These are phyloP conservation scores for Isotomurus palustris DNA, from an alignment of 2,888 invertebrate species.

Conservation along the genomic window DNA sequence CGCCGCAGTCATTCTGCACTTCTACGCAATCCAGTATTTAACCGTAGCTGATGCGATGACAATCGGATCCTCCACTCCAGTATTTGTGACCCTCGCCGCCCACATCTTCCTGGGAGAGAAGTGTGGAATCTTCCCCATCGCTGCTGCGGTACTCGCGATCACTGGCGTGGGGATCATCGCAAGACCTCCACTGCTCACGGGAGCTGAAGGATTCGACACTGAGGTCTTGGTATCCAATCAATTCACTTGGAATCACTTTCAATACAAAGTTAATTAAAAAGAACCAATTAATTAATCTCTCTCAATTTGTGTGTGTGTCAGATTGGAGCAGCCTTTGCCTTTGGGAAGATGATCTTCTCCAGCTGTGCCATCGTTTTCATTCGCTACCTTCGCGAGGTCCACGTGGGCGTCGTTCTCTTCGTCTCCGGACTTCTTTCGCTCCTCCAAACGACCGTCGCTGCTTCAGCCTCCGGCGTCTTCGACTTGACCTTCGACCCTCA, in stretches of 20 bases:
- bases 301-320: slow-evolving; percentile 10
- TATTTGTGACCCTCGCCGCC: slow-evolving; percentile 31
- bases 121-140: slow-evolving; percentile 34
- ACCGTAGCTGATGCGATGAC: slow-evolving; percentile 30
- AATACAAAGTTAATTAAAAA: not conserved
- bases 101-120: slow-evolving; percentile 36
- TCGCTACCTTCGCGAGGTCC: slow-evolving; percentile 35
- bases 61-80: slow-evolving; percentile 10
- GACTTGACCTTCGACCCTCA: slow-evolving; percentile 17
- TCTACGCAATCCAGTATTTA: slow-evolving; percentile 32
- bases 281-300: too few relatives aligned
- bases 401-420: slow-evolving; percentile 31
- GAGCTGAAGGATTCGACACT: slow-evolving; percentile 26
- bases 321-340: slow-evolving; percentile 34
- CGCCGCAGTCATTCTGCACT: slow-evolving; percentile 25
- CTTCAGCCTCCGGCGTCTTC: slow-evolving; percentile 21
- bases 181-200: slow-evolving; percentile 38
- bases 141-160: slow-evolving; percentile 23
- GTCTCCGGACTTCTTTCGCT: slow-evolving; percentile 32
- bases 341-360: slow-evolving; percentile 20
- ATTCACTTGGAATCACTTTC: not conserved
- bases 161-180: slow-evolving; percentile 34
- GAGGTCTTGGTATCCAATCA: slow-evolving; percentile 30
- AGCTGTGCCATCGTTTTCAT: slow-evolving; percentile 28
- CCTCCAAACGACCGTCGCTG: slow-evolving; percentile 8